phyloP scores from a whole-genome alignment of 64 coral and sea anemone genomes.

The Montipora sp. region DNA sequence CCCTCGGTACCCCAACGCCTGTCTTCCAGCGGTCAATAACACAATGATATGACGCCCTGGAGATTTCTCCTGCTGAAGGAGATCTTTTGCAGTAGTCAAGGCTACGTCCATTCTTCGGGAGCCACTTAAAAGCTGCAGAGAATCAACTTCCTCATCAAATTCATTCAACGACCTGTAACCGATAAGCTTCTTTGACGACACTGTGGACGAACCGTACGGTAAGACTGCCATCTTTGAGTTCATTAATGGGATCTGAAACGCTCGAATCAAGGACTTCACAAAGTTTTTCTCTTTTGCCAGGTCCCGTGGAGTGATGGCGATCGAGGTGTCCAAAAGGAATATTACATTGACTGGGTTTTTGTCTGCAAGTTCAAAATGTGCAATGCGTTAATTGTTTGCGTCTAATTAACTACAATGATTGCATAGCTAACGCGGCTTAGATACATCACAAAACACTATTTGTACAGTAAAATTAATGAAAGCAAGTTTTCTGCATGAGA shows the following conservation, averaged over 20 bases:
- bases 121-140: constrained; percentile 9
- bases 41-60: constrained; percentile 33
- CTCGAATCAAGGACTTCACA: background rate
- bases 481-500: no score
- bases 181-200: background rate
- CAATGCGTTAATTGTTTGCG: background rate
- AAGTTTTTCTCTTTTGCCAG: constrained; percentile 41
- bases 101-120: constrained; percentile 40
- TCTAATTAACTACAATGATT: no score
- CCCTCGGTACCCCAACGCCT: background rate
- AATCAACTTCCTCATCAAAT: constrained; percentile 50
- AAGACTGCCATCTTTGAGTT: constrained; percentile 18
- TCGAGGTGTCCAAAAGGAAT: constrained; percentile 45
- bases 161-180: constrained; percentile 8
- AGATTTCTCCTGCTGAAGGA: constrained; percentile 31
- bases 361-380: background rate
- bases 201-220: constrained; percentile 1
- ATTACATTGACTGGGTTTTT: constrained; percentile 2
- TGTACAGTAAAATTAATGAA: no score
- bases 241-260: background rate
- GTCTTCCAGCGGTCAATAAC: constrained; percentile 42
- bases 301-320: background rate
- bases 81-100: background rate
- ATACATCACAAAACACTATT: no score
- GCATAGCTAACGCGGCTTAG: no score